A percentile compares a stretch with the other conserved stretches of the same genome.
phyloP scores from a whole-genome alignment of 2,888 invertebrate genomes.

The Masnerella sp. region DNA sequence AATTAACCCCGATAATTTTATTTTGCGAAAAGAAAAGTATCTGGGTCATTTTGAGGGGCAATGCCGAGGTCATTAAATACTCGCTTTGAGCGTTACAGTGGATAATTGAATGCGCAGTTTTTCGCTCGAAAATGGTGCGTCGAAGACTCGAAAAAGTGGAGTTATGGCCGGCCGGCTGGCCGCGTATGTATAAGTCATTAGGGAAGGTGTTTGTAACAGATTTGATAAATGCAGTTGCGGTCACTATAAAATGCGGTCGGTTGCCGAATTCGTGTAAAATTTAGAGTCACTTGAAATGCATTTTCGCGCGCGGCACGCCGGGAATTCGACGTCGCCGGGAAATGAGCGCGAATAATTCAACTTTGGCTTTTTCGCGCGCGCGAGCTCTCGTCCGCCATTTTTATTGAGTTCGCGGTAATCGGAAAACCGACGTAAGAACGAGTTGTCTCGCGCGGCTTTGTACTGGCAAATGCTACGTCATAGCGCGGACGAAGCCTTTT shows the following conservation, averaged over 20 bases:
- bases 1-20: background rate
- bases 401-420: constrained; percentile 31
- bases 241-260: constrained; percentile 40
- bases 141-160: background rate
- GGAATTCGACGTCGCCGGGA: constrained; percentile 28
- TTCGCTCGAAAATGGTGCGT: background rate
- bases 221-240: constrained; percentile 50
- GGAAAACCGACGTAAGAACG: constrained; percentile 32
- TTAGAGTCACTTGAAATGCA: constrained; percentile 37
- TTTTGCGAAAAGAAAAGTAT: too few relatives aligned
- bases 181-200: constrained; percentile 50
- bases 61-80: constrained; percentile 14
- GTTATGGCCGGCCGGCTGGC: constrained; percentile 9
- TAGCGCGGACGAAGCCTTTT: constrained; percentile 11
- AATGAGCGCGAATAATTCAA: constrained; percentile 22
- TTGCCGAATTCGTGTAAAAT: constrained; percentile 43
- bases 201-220: constrained; percentile 43
- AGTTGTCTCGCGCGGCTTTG: constrained; percentile 21
- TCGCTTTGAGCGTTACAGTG: constrained; percentile 2
- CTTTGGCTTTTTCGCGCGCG: background rate
- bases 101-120: constrained; percentile 8
- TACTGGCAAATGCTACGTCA: constrained; percentile 1
- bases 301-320: constrained; percentile 26
- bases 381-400: constrained; percentile 9
- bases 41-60: background rate